Evolutionary conservation across 2,797 vertebrate genomes (phyloP).

Genomic region (Oryzias dopingdopingensis): DNA sequence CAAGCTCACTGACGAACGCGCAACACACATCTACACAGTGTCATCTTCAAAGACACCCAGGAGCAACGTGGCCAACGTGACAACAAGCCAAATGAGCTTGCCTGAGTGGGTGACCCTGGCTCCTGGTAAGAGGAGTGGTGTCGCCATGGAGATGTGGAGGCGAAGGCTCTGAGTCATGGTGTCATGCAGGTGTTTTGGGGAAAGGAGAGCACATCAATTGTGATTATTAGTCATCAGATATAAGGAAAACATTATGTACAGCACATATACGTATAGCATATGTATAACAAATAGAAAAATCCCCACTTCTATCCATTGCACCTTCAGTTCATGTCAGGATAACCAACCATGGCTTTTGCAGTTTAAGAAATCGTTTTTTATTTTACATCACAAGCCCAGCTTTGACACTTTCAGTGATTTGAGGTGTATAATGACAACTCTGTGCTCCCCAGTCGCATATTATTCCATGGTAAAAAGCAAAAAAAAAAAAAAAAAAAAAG

Average conservation of each 20-base stretch:
- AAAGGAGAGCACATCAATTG: slow-evolving; percentile 29
- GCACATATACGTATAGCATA: background rate
- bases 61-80: slow-evolving; percentile 58
- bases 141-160: slow-evolving; percentile 63
- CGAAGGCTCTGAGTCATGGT: slow-evolving; percentile 59
- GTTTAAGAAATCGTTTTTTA: slow-evolving; percentile 40
- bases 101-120: slow-evolving; percentile 68
- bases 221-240: slow-evolving; percentile 1
- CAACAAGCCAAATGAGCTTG: slow-evolving; percentile 69
- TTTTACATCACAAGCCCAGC: slow-evolving; percentile 33
- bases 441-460: slow-evolving; percentile 28
- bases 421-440: slow-evolving; percentile 52
- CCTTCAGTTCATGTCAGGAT: slow-evolving; percentile 6
- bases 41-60: slow-evolving; percentile 68
- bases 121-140: slow-evolving; percentile 59
- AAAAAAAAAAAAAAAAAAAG: background rate
- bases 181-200: slow-evolving; percentile 60
- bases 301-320: background rate
- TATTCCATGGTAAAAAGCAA: background rate
- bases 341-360: slow-evolving; percentile 28
- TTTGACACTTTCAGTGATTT: slow-evolving; percentile 45
- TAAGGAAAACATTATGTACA: too few relatives aligned
- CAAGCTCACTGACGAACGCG: background rate
- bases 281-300: background rate
- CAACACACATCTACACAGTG: slow-evolving; percentile 41